These are phyloP conservation scores for Adelognathus sp. DNA, from an alignment of 2,888 invertebrate species.

Conservation along the genomic window DNA sequence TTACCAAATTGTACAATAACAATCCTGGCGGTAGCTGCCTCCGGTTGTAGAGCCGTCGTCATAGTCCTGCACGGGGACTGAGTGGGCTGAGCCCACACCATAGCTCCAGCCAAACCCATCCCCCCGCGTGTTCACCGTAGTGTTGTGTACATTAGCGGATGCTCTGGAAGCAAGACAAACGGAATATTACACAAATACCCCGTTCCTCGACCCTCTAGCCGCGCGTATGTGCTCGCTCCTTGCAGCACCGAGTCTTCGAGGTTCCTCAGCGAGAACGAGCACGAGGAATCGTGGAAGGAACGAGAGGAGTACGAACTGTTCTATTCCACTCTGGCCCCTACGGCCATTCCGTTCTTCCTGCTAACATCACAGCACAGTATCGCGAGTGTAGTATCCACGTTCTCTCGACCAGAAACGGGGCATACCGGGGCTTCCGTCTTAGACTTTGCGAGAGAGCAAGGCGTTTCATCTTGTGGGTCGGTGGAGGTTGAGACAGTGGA, in stretches of 20 bases:
- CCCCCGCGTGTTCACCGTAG: constrained; percentile 63
- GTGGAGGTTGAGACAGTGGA: constrained; percentile 51
- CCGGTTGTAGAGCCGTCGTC: constrained; percentile 52
- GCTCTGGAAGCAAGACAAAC: constrained; percentile 81
- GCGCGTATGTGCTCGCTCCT: constrained; percentile 50
- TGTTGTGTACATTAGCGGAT: constrained; percentile 81
- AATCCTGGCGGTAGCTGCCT: constrained; percentile 75
- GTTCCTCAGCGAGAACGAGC: constrained; percentile 43
- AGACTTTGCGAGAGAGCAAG: constrained; percentile 53
- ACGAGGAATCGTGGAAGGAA: constrained; percentile 41
- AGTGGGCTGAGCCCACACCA: constrained; percentile 58
- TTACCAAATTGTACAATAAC: constrained; percentile 81
- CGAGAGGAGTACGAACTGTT: constrained; percentile 30
- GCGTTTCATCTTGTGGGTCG: constrained; percentile 74
- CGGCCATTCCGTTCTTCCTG: constrained; percentile 55
- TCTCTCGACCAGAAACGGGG: constrained; percentile 49
- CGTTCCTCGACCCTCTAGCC: constrained; percentile 58
- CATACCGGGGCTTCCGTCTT: constrained; percentile 58
- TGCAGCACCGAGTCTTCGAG: constrained; percentile 43
- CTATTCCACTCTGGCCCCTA: constrained; percentile 52
- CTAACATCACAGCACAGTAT: constrained; percentile 49
- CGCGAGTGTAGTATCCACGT: constrained; percentile 41
- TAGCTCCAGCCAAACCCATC: constrained; percentile 53
- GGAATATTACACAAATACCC: constrained; percentile 81
- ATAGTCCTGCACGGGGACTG: constrained; percentile 67